Conservation (phyloP, 2,113 vertebrate genomes). For the Bubo bubo region DNA sequence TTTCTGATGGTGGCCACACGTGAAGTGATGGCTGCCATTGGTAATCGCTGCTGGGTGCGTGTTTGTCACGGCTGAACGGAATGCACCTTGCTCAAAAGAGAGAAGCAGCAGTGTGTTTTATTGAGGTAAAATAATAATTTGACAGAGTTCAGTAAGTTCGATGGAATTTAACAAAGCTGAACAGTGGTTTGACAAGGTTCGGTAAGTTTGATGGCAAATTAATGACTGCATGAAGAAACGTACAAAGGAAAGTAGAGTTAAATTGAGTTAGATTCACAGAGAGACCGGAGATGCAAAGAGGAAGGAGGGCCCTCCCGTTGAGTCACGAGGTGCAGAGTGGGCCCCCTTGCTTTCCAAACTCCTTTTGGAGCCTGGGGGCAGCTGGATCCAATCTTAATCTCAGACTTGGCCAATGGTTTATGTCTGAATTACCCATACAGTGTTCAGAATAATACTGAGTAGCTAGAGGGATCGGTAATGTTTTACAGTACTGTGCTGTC, state of each 20-base stretch:
- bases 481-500: background rate
- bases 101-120: background rate
- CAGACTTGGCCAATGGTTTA: background rate
- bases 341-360: background rate
- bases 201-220: background rate
- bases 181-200: background rate
- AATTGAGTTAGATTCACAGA: background rate
- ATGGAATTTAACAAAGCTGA: background rate
- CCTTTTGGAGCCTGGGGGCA: background rate
- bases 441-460: too few species aligned
- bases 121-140: background rate
- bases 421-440: too few species aligned
- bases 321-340: background rate
- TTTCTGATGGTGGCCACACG: background rate
- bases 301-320: background rate
- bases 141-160: background rate
- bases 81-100: background rate
- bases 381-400: background rate
- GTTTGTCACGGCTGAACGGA: background rate
- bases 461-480: background rate
- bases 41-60: background rate
- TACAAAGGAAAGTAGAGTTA: background rate
- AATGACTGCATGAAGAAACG: background rate
- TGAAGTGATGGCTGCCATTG: background rate
- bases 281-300: background rate